These are phyloP conservation scores for Buathra laborator DNA, from an alignment of 2,888 invertebrate genomes.

Conservation along the genomic window DNA sequence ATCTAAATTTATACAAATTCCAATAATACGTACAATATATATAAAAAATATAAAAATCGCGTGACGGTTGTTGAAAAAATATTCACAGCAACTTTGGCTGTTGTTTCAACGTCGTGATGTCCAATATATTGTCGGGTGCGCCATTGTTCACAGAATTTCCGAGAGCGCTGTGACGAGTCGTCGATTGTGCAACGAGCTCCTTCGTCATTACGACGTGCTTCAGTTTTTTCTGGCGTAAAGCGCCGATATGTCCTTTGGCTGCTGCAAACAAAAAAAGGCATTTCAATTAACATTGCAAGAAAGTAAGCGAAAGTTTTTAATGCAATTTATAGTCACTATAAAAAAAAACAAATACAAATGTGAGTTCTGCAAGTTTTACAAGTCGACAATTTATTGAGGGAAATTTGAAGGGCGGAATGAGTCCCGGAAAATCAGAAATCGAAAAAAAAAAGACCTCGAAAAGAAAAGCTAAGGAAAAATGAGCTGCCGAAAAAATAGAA, in stretches of 20 bases:
- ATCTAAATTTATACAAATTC: background rate
- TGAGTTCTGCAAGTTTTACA: too few species aligned
- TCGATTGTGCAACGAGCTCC: constrained; percentile 39
- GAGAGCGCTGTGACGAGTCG: constrained; percentile 23
- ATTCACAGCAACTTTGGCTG: constrained; percentile 57
- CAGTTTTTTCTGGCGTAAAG: constrained; percentile 48
- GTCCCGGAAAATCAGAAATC: too few species aligned
- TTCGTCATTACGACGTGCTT: constrained; percentile 51
- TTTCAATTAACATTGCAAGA: background rate
- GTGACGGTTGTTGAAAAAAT: background rate
- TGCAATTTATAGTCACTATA: background rate
- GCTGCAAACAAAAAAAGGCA: background rate
- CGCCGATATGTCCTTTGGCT: constrained; percentile 33
- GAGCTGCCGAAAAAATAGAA: too few species aligned
- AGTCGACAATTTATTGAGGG: background rate
- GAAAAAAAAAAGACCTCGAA: too few species aligned
- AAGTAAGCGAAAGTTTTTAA: background rate
- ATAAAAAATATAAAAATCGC: background rate
- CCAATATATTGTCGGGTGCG: constrained; percentile 59
- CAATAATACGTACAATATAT: background rate
- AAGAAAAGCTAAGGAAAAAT: too few species aligned
- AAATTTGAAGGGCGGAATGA: background rate
- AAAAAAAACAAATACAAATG: too few species aligned
- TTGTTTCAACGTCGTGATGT: constrained; percentile 64
- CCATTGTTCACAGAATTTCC: constrained; percentile 32